Base-by-base conservation (phyloP, 2,888 invertebrate genomes). In the Melipona bicolor region DNA sequence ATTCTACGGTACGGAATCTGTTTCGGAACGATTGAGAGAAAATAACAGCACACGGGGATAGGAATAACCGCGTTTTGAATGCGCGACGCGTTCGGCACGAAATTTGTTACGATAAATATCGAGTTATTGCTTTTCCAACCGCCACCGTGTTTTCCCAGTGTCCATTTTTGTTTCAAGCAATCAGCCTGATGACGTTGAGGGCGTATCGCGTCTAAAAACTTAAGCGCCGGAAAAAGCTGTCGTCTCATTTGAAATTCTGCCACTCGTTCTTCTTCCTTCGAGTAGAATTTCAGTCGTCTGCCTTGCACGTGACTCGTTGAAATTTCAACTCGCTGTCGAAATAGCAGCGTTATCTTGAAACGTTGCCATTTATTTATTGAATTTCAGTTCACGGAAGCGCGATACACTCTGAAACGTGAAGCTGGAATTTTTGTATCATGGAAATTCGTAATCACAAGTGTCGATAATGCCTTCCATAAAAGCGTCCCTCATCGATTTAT, bases 121-220 rank as follows among this genome's bases (percentile, higher is more conserved):
- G 43, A 19, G 32, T 72, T 62, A 21, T 61, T 62, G 61, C n/a
- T 27, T 24, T 50, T 17, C 50, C 21, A 62, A 62, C 21, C 5
- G 17, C 1, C 21, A 17, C 17, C n/a, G 32, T 4, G 49, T 50
- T 27, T 27, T 50, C 17, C 21, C 49, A 50, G n/a, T 17, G 49
- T 32, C 24, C 21, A 62, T 50, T 62, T 62, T 9, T 32, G 49
- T 36, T 74, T 54, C 50, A 54, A 54, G 65, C 36, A 65, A 74
- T 65, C 52, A 65, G 54, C 52, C 43, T 52, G 54, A 65, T 54
- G 65, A 74, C 54, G 36, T 6, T 54, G 24, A 54, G 19, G 1
- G 3, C 36, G 24, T 49, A 43, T 11, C 49, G 9, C 11, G 36
- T 19, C 19, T 59, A 13, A 71, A 43, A 71, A 24, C 43, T 19